These are phyloP conservation scores for Dicerorhinus sumatrensis DNA, from an alignment of 2,113 vertebrate genomes.

Conservation along the genomic window DNA sequence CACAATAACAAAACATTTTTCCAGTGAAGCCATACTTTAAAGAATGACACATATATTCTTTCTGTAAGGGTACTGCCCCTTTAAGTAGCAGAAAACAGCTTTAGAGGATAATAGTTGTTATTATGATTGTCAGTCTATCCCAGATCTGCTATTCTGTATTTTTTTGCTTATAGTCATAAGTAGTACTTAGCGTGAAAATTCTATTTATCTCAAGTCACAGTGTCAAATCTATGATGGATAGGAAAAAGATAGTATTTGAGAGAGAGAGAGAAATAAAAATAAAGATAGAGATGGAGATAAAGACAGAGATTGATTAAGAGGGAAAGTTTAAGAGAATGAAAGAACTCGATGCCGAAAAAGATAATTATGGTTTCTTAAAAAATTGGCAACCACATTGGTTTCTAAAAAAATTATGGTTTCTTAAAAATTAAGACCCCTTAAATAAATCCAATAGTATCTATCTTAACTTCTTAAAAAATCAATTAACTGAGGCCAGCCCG, in stretches of 20 bases:
- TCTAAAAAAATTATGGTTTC: too few species aligned
- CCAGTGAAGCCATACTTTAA: background rate
- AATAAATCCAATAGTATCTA: background rate
- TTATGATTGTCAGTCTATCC: slow-evolving; percentile 78
- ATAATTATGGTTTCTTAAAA: background rate
- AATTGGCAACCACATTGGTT: too few species aligned
- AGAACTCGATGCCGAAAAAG: slow-evolving; percentile 58
- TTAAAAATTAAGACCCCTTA: background rate
- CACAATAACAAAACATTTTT: slow-evolving; percentile 55
- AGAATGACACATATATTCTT: background rate
- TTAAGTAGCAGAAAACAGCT: slow-evolving; percentile 56
- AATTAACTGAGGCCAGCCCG: background rate
- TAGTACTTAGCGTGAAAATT: slow-evolving; percentile 79
- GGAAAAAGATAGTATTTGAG: slow-evolving; percentile 69
- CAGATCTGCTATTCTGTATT: slow-evolving; percentile 79
- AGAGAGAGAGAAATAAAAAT: background rate
- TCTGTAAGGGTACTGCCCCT: slow-evolving; percentile 38
- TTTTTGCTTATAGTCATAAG: slow-evolving; percentile 79
- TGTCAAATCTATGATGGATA: slow-evolving; percentile 87
- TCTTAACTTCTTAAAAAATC: slow-evolving; percentile 47
- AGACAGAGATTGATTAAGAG: accelerated
- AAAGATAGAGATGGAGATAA: background rate
- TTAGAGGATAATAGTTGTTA: slow-evolving; percentile 78
- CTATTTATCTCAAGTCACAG: slow-evolving; percentile 86
- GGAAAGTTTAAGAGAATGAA: background rate